Conservation (phyloP, 2,888 invertebrate genomes). For the Syrphus vitripennis region DNA sequence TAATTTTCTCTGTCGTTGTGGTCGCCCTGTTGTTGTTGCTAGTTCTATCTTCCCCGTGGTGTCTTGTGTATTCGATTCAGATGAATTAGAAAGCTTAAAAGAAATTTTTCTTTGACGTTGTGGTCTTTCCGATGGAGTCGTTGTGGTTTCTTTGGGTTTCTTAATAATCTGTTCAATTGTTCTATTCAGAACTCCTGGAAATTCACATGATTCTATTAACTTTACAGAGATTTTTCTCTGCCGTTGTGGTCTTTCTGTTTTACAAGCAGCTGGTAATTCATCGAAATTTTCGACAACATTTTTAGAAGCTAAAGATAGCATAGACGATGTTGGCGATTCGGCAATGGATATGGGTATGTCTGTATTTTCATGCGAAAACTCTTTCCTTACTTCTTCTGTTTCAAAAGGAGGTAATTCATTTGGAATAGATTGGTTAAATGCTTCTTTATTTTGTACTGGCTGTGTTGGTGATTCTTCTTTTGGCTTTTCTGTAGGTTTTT, state of each 20-base stretch:
- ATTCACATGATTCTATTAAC: background rate
- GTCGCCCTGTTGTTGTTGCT: background rate
- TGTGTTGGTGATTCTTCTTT: slow-evolving; percentile 20
- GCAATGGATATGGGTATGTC: background rate
- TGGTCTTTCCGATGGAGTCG: background rate
- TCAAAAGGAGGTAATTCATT: background rate
- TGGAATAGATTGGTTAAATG: background rate
- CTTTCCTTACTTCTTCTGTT: background rate
- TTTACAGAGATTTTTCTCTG: slow-evolving; percentile 3
- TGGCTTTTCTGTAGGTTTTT: background rate
- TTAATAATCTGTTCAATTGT: background rate
- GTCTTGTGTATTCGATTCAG: background rate
- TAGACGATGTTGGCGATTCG: background rate
- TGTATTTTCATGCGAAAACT: background rate
- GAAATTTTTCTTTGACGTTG: slow-evolving; percentile 12
- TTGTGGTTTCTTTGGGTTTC: background rate
- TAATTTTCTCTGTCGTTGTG: background rate
- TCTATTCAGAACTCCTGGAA: background rate
- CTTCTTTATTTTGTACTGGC: slow-evolving; percentile 1
- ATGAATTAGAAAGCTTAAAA: background rate
- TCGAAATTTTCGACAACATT: background rate
- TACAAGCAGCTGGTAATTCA: background rate
- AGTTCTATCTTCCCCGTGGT: background rate
- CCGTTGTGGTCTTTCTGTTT: background rate
- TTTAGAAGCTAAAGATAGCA: background rate